Percentiles rank a stretch among this genome's conserved stretches.
Evolutionary conservation across 2,888 invertebrate genomes (phyloP).

Genomic region (Tetragnatha montana): DNA sequence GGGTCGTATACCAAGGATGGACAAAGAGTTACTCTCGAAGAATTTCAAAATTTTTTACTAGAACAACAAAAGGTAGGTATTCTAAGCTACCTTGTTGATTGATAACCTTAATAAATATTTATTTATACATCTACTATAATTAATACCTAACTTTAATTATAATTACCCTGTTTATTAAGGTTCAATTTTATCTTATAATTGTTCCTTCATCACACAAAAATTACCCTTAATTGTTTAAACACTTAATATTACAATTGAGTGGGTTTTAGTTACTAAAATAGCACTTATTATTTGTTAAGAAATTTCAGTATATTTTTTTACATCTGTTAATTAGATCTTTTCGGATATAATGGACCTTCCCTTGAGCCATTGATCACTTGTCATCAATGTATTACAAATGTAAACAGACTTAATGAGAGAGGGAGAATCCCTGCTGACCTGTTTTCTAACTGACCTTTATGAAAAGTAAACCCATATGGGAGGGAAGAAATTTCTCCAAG

Average conservation of each 20-base stretch:
- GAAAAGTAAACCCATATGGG: too few relatives aligned
- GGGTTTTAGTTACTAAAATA: neutral
- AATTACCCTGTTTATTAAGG: neutral
- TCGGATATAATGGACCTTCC: too few relatives aligned
- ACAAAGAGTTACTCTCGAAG: slow-evolving; percentile 65
- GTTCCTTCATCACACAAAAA: neutral
- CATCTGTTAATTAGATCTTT: too few relatives aligned
- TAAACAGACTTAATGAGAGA: too few relatives aligned
- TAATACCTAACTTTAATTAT: neutral
- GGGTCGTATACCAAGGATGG: slow-evolving; percentile 65
- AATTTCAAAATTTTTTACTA: slow-evolving; percentile 65
- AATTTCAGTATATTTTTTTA: too few relatives aligned
- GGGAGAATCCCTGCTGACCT: too few relatives aligned
- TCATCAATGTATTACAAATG: too few relatives aligned
- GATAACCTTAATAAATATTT: neutral
- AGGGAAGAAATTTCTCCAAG: too few relatives aligned
- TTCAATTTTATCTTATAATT: neutral
- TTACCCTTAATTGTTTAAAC: neutral
- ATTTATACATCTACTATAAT: too few relatives aligned
- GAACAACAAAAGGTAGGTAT: slow-evolving; percentile 67
- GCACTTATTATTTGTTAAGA: neutral
- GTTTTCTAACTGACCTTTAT: too few relatives aligned
- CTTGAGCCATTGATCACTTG: too few relatives aligned
- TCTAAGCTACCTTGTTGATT: neutral
- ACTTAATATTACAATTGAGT: neutral